Conservation (phyloP, 2,888 invertebrate genomes). For the Galeopsomyia nigrocyanea region DNA sequence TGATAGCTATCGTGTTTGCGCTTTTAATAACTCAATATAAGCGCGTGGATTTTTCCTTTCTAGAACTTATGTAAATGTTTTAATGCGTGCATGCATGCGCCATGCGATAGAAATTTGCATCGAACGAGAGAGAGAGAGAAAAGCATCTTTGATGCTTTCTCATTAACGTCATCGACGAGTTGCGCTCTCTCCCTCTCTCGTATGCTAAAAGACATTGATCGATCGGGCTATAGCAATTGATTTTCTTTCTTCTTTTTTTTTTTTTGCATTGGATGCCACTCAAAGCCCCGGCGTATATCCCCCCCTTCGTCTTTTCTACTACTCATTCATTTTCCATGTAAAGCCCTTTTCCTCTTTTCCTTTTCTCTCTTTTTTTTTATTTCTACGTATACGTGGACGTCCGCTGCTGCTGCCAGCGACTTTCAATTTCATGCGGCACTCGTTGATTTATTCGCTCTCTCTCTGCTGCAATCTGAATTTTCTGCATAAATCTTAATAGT, state of each 20-base stretch:
- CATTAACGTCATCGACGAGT: slow-evolving; percentile 57
- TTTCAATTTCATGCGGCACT: too few relatives aligned
- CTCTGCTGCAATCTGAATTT: too few relatives aligned
- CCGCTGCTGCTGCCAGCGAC: too few relatives aligned
- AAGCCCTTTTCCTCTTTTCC: neutral
- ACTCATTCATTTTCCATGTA: slow-evolving; percentile 4
- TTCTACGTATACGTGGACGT: too few relatives aligned
- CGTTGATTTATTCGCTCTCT: too few relatives aligned
- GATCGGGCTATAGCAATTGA: slow-evolving; percentile 44
- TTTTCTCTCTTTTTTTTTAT: neutral
- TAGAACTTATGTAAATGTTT: slow-evolving; percentile 37
- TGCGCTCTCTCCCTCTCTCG: slow-evolving; percentile 11
- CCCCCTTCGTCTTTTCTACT: neutral
- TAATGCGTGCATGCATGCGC: slow-evolving; percentile 1
- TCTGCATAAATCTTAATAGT: too few relatives aligned
- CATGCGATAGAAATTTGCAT: slow-evolving; percentile 25
- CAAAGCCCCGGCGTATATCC: neutral
- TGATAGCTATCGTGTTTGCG: neutral
- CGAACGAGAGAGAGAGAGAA: neutral
- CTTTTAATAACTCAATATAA: slow-evolving; percentile 34
- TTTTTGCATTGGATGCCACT: slow-evolving; percentile 3
- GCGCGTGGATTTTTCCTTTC: too few relatives aligned
- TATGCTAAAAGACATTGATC: slow-evolving; percentile 53
- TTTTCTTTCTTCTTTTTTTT: slow-evolving; percentile 18
- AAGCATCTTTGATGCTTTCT: slow-evolving; percentile 39